Evolutionary conservation across 1,140 invertebrate genomes (phyloP).

Genomic region (Dinoponera quadriceps): DNA sequence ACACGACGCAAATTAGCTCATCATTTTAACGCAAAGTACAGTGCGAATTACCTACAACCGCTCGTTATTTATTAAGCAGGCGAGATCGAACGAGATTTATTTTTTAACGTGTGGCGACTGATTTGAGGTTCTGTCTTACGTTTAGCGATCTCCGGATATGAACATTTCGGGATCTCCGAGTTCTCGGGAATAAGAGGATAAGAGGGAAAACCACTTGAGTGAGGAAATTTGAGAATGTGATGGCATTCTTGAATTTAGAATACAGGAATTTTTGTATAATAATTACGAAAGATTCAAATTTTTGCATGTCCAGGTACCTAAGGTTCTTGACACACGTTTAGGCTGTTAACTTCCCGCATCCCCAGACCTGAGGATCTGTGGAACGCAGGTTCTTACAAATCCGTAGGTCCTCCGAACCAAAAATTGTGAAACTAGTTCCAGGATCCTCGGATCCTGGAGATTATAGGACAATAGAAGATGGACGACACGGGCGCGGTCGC

Average conservation of each 20-base stretch:
- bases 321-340: slow-evolving; percentile 20
- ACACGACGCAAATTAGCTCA: slow-evolving; percentile 49
- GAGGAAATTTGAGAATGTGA: background rate
- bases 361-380: slow-evolving; percentile 6
- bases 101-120: slow-evolving; percentile 7
- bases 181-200: background rate
- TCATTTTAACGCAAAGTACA: slow-evolving; percentile 48
- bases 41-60: slow-evolving; percentile 38
- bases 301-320: slow-evolving; percentile 8
- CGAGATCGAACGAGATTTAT: slow-evolving; percentile 11
- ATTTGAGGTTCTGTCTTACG: slow-evolving; percentile 20
- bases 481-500: background rate
- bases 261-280: no score
- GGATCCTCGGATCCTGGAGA: slow-evolving; percentile 32
- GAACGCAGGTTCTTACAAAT: slow-evolving; percentile 28
- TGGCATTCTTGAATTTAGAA: background rate
- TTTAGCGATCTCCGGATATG: slow-evolving; percentile 8
- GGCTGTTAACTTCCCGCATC: slow-evolving; percentile 1
- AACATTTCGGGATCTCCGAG: slow-evolving; percentile 9
- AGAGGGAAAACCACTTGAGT: background rate
- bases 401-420: slow-evolving; percentile 11
- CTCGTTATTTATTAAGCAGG: slow-evolving; percentile 53
- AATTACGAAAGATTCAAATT: no score
- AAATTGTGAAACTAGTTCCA: slow-evolving; percentile 54
- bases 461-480: background rate